phyloP scores from a whole-genome alignment of 2,113 vertebrate genomes.

The Heterotis niloticus region DNA sequence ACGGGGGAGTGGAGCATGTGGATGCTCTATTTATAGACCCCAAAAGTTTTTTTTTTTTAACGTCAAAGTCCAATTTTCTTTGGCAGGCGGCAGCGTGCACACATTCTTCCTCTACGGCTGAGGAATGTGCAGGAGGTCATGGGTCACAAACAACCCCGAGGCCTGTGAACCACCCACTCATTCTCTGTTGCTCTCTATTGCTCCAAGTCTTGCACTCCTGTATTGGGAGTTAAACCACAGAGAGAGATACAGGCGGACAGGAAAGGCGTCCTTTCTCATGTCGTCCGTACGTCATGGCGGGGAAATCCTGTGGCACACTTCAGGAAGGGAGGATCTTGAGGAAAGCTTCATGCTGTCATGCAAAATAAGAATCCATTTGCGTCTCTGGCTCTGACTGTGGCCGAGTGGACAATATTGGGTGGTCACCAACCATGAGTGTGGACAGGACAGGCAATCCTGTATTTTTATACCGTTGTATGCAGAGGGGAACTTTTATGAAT shows the following conservation, averaged over 20 bases:
- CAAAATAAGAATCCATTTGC: no score
- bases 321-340: conserved; percentile 28
- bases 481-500: no score
- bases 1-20: conserved; percentile 9
- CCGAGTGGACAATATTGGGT: no score
- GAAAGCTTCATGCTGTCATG: background rate
- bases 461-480: no score
- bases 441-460: no score
- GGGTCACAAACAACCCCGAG: conserved; percentile 22
- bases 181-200: background rate
- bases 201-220: background rate
- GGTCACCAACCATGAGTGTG: no score
- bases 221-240: background rate
- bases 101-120: conserved; percentile 32
- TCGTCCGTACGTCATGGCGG: conserved; percentile 29
- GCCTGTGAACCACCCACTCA: background rate
- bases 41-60: conserved; percentile 9
- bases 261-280: conserved; percentile 43
- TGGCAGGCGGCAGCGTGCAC: conserved; percentile 27
- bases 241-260: conserved; percentile 30
- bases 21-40: conserved; percentile 20
- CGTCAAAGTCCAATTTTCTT: conserved; percentile 28
- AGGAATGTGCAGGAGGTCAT: conserved; percentile 38
- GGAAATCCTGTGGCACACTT: conserved; percentile 45
- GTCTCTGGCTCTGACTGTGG: no score